phyloP scores from a whole-genome alignment of 2,888 invertebrate species.

The Clepsis dumicolana region DNA sequence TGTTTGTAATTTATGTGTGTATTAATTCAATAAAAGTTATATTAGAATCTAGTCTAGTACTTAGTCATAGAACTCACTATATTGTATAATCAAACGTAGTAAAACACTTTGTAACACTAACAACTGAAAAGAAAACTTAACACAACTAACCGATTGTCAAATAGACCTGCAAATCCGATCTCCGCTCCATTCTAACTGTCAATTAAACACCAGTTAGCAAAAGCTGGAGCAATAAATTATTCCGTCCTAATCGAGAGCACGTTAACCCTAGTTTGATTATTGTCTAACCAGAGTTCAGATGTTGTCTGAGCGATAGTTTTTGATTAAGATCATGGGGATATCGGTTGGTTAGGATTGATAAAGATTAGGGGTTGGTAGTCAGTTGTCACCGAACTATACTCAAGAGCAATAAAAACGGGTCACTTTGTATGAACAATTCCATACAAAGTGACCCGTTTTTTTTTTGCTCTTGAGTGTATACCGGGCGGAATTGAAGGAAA shows the following conservation, averaged over 20 bases:
- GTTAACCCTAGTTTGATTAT: conserved; percentile 31
- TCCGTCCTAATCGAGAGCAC: conserved; percentile 21
- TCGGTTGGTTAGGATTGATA: too few relatives aligned
- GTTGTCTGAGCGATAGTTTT: conserved; percentile 3
- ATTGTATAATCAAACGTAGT: not conserved
- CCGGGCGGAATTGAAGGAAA: too few relatives aligned
- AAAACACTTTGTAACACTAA: not conserved
- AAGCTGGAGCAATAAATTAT: conserved; percentile 17
- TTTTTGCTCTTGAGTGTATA: too few relatives aligned
- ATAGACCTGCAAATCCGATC: not conserved
- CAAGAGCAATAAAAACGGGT: too few relatives aligned
- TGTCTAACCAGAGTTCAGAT: conserved; percentile 7
- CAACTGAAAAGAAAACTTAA: not conserved
- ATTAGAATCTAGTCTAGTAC: too few relatives aligned
- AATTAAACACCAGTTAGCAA: conserved; percentile 27
- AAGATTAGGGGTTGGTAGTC: too few relatives aligned
- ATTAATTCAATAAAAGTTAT: too few relatives aligned
- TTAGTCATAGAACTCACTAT: too few relatives aligned
- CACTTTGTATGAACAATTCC: too few relatives aligned
- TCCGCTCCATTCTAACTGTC: conserved; percentile 19
- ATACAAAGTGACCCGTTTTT: too few relatives aligned
- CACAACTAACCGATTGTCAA: not conserved
- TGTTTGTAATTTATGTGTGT: too few relatives aligned
- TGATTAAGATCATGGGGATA: not conserved
- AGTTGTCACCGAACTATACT: too few relatives aligned